Base-by-base conservation (phyloP, 2,888 invertebrate genomes). In the Bembecia ichneumoniformis region DNA sequence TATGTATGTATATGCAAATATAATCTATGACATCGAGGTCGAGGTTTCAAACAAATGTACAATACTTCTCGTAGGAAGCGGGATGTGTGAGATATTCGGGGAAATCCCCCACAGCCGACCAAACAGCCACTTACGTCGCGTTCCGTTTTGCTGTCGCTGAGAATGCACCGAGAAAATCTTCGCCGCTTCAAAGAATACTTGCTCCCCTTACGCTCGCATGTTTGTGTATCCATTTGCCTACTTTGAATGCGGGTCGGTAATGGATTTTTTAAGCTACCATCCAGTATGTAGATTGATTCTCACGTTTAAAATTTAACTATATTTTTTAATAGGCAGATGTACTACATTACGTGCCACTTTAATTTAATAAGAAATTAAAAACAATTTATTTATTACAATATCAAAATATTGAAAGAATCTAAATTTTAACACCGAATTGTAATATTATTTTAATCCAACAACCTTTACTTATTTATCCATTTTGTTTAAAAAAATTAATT, bases 221-320 rank as follows among this genome's bases (percentile, higher is more conserved):
- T 79, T 77, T 81, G 77, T 76, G 66, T 70, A 75, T 71, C 74
- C 77, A 77, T 78, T 79, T 77, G 68, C 73, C 62, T 58, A 62
- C 63, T 60, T 64, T 65, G 66, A 68, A 71, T 62, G 62, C 59
- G 61, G 58, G 57, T 56, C 58, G 58, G 66, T 75, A 75, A 74
- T 75, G 74, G 72, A 72, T 73, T 75, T 74, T 66, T 64, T 62
- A 34, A 34, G 13, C 16, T 46, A 7, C 15, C 40, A 40, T 40
- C 40, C 3, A 13, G 40, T 40, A 40, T 40, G 13, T 40, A 40
- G 40, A 40, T 40, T 40, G 40, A 40, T 40, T 40, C 14, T 40
- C 40, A 40, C 40, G 14, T n/a, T 40, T 11, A 40, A 28, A 28
- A 28, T 28, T 7, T 28, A 9, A 28, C 28, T 28, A 28, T 28